Evolutionary conservation across 2,797 vertebrate genomes (phyloP), one percentile per base, ranked within the genome.

Genomic region (Hirundo rustica): DNA sequence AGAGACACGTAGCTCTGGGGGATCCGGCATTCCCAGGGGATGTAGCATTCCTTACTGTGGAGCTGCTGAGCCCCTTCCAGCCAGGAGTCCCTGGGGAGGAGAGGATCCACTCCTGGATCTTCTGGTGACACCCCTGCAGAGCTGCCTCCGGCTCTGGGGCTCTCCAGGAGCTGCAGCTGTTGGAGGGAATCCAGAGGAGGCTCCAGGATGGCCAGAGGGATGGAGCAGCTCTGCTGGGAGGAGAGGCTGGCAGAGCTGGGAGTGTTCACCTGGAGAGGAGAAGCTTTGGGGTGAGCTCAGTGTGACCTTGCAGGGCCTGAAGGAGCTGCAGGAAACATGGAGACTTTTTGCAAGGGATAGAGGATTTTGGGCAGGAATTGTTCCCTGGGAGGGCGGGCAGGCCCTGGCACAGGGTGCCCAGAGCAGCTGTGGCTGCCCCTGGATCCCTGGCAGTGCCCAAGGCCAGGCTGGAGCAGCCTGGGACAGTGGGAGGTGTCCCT

Each of bases 41-140:
- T 79, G 34, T 1, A 9, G 23, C 34, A 5, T 22, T 73, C 1
- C 0, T 44, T 16, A 1, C n/a, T 57, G 48, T 0, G 7, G 38
- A 64, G 74, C 65, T 54, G 70, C 87, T 88, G 14, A 5, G 8
- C 20, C 10, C 40, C 29, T 65, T 30, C 42, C 71, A 85, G 8
- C 40, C 5, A 1, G 5, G 11, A 2, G 1, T 48, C 74, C 1
- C 25, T n/a, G 42, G 23, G 51, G 25, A 30, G n/a, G 45, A 78
- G 36, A 34, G 68, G 26, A n/a, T 29, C 61, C 47, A 30, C 44
- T 57, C 81, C 70, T 30, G 80, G 8, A 13, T 25, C 10, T 55
- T 7, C 20, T 55, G 29, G 17, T 38, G 79, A 9, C 20, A 42
- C 9, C 40, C 38, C 55, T 81, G 38, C n/a, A 40, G 40, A 26